A percentile compares a stretch with the other conserved stretches of the same genome.
phyloP scores from a whole-genome alignment of 2,888 invertebrate species.

The Xanthia icteritia region DNA sequence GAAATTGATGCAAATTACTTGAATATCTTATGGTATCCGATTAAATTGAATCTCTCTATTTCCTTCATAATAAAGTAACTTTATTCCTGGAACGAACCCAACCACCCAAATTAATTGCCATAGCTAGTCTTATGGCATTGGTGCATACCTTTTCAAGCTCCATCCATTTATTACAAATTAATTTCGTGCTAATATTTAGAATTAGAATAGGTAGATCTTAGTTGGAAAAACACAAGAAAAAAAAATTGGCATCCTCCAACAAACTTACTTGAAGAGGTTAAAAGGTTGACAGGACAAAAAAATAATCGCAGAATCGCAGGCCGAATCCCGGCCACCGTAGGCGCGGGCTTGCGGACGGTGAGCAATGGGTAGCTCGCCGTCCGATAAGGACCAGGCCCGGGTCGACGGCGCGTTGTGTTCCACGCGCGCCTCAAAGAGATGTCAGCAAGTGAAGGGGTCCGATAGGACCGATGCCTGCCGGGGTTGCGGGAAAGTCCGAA shows the following conservation, averaged over 20 bases:
- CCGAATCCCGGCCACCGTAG: no score
- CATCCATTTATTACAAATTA: neutral
- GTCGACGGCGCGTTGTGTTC: no score
- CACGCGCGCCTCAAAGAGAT: no score
- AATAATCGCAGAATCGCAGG: no score
- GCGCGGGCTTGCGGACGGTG: no score
- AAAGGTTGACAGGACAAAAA: no score
- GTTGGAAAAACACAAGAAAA: neutral
- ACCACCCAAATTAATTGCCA: no score
- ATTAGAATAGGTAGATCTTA: neutral
- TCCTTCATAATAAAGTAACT: neutral
- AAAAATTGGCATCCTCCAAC: neutral
- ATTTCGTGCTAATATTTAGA: neutral
- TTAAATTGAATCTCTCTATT: neutral
- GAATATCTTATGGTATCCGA: neutral
- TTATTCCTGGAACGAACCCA: neutral
- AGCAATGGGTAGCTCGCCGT: no score
- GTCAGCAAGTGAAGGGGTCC: no score
- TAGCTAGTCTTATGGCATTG: neutral
- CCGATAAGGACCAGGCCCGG: no score
- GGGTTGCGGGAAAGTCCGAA: no score
- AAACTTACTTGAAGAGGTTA: neutral
- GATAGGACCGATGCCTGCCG: no score
- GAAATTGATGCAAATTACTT: slow-evolving; percentile 3
- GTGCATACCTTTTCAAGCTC: neutral